Base-by-base conservation (phyloP, 2,888 invertebrate species). In the Yponomeuta plumbellus region DNA sequence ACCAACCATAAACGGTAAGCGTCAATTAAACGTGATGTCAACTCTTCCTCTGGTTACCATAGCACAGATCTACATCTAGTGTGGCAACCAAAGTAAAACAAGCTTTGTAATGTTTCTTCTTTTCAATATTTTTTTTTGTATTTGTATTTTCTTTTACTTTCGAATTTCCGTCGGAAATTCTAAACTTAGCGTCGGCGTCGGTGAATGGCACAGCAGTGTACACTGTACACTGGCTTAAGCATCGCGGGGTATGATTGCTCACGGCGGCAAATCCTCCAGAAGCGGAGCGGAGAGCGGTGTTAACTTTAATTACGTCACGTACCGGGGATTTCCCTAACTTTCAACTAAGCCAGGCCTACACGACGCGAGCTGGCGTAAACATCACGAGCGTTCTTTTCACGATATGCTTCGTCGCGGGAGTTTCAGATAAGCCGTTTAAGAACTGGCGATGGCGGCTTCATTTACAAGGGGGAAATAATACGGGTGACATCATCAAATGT, bases 281-380 rank as follows among this genome's bases (percentile, higher is more conserved):
- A 64, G 68, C 59, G 59, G 65, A 39, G 52, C 65, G 64, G 57
- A 67, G 66, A 39, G 52, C 67, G 63, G 67, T 64, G 64, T 67
- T 67, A 68, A 67, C 68, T 67, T 67, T 84, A 84, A 85, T 83
- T 83, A 83, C 77, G 77, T 85, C 85, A 85, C 85, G 85, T 83
- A 81, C 75, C 72, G 69, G 73, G 83, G 83, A 81, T 84, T 84
- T 76, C 76, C 78, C 79, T 79, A 83, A 85, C 79, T 84, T 79
- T 75, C 76, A 76, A 77, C 77, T 80, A 80, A 82, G 80, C 80
- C 72, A 74, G 71, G 78, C 74, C 77, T 80, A 80, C 75, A 84
- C 76, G 78, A 74, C 71, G 72, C 73, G 73, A 76, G 64, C 65
- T 20, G 61, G 66, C 68, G 67, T 67, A 80, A 82, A 80, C 81